These are phyloP conservation scores for Eupithecia inturbata DNA, from an alignment of 2,888 invertebrate species.

Conservation along the genomic window DNA sequence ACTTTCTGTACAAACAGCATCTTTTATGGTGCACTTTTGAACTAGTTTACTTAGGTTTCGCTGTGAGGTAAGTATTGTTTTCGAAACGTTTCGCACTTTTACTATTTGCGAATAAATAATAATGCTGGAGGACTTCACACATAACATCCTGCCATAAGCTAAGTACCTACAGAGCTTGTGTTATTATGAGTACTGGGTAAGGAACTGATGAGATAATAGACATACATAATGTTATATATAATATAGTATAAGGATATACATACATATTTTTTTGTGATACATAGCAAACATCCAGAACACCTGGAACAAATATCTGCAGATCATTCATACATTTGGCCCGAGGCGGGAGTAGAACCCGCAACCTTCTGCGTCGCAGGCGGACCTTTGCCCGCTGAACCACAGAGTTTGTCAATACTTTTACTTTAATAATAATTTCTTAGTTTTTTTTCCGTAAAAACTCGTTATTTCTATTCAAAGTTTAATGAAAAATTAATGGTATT, in stretches of 20 bases:
- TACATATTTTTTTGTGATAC: not conserved
- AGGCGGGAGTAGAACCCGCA: not conserved
- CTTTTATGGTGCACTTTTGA: slow-evolving; percentile 9
- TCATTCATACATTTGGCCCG: not conserved
- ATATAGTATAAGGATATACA: too few species aligned
- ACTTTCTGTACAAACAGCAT: slow-evolving; percentile 24
- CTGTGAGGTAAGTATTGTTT: not conserved
- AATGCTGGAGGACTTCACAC: not conserved
- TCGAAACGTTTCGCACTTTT: not conserved
- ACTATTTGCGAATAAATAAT: not conserved
- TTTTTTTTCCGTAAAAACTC: not conserved
- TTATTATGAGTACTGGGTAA: too few species aligned
- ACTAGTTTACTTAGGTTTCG: not conserved
- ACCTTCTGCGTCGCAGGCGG: not conserved
- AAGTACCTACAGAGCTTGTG: too few species aligned
- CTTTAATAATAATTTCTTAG: too few species aligned
- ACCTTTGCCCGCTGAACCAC: not conserved
- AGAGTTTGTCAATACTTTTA: not conserved
- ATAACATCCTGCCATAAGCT: not conserved
- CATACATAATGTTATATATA: too few species aligned
- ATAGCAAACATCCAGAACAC: not conserved
- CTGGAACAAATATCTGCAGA: not conserved
- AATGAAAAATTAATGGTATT: too few species aligned
- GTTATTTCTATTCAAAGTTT: not conserved
- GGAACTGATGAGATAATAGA: too few species aligned